Base-by-base conservation (phyloP, 2,888 invertebrate species). In the Brachyptera putata region DNA sequence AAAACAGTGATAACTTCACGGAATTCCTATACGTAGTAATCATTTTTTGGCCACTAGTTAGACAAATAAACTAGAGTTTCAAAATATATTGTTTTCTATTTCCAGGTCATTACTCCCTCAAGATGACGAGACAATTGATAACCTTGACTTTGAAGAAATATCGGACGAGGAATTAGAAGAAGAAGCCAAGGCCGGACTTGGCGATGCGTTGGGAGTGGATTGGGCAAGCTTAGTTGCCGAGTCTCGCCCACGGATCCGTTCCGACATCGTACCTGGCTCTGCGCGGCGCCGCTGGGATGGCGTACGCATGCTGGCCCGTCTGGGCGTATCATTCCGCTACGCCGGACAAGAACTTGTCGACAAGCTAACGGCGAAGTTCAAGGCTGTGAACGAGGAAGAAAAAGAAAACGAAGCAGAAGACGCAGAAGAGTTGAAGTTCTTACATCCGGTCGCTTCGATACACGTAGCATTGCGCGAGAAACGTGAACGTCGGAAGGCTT, bases 171-270 rank as follows among this genome's bases (percentile, higher is more conserved):
- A 93, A 74, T 75, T 92, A 34, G 92, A 93, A 72, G 91, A 91
- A 71, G 89, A 91, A 69, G 82, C 87, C 13, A 84, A 81, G 69
- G 79, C 81, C 39, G 84, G 88, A 34, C 82, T 94, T 63, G 92
- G 92, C 3, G 94, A 95, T 75, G 92, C 92, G n/a, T 76, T 95
- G 25, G 94, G 94, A n/a, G 94, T 95, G 1, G 94, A 95, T 75
- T 95, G 95, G 95, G 89, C 91, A 11, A 91, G 91, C 71, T 78
- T 95, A 48, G 87, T 91, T 0, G 88, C 88, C 1, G 91, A 91
- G 74, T 87, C 89, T 3, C 80, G 83, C 34, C 79, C 80, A 1
- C 77, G 80, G 41, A 67, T 70, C 1, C 76, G 75, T 66, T 67
- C 67, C 36, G 68, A 77, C 66, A 80, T 79, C 63, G 73, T 74